Base-by-base conservation (phyloP, 1,140 invertebrate genomes). In the Achatina immaculata region DNA sequence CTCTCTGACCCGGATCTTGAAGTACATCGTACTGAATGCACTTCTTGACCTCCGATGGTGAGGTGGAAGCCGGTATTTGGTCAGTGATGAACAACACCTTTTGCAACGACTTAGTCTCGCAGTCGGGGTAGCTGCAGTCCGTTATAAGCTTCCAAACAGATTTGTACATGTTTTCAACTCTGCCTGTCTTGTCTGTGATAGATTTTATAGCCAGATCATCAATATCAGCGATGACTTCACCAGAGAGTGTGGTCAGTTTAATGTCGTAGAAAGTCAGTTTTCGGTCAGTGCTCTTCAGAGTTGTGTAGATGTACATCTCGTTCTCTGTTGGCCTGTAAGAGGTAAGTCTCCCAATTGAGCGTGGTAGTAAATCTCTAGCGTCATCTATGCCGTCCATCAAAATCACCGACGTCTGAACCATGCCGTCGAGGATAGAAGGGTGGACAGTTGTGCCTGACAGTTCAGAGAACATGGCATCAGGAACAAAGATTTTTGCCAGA, bases 371-470 rank as follows among this genome's bases (percentile, higher is more conserved):
- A 28, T 82, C 81, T 34, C 71, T 72, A 21, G 71, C 81, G 16
- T 78, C 76, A 62, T 72, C 77, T 55, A 78, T 40, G 68, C 58
- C 66, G 14, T 69, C 38, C 76, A 82, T 82, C 38, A 82, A 65
- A n/a, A 82, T 78, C 34, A 82, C 76, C 0, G 81, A 76, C 2
- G 83, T 85, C 77, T 88, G 86, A 2, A 87, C 58, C 79, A 87
- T 80, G 19, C 80, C 83, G 82, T 86, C 86, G 11, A 87, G 69
- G 40, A 87, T 79, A 28, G 83, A 79, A 36, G 86, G 87, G 75
- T 87, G 87, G 19, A 88, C 72, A 48, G 81, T 77, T 19, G 85
- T 86, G 7, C 51, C 69, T 1, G 76, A 36, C 31, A 84, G 73
- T 65, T 86, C 83, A 65, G 80, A 58, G 11, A 80, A 71, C 24